These are phyloP conservation scores for Heliconius nattereri DNA, from an alignment of 1,140 invertebrate species.

Conservation along the genomic window DNA sequence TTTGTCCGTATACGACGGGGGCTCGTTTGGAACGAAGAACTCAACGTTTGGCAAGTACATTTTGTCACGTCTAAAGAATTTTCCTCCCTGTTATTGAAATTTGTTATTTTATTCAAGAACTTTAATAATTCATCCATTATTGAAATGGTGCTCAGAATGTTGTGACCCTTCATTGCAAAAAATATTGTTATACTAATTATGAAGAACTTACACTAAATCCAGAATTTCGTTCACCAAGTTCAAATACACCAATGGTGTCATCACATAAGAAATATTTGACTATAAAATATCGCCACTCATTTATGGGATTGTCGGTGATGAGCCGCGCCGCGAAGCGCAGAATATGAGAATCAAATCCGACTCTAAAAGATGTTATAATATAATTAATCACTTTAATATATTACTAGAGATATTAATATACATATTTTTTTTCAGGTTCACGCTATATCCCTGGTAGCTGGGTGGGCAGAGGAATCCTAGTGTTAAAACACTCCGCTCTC, in stretches of 20 bases:
- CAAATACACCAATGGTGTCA: constrained; percentile 91
- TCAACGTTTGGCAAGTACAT: constrained; percentile 88
- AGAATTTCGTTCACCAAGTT: constrained; percentile 88
- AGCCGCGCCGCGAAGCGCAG: constrained; percentile 90
- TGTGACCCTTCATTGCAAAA: too few species aligned
- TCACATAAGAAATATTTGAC: constrained; percentile 91
- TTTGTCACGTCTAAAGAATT: constrained; percentile 85
- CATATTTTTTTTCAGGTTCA: neutral
- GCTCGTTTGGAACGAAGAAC: constrained; percentile 85
- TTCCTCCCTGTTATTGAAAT: constrained; percentile 80
- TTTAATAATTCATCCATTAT: too few species aligned
- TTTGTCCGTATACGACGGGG: constrained; percentile 86
- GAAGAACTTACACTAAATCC: constrained; percentile 79
- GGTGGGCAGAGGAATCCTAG: too few species aligned
- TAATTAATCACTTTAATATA: neutral
- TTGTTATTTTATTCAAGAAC: neutral
- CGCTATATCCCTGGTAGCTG: too few species aligned
- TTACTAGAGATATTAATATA: neutral
- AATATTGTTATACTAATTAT: too few species aligned
- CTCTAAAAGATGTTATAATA: constrained; percentile 65
- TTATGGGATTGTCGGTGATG: constrained; percentile 86
- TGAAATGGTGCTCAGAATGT: too few species aligned
- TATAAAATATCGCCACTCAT: constrained; percentile 88
- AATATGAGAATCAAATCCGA: constrained; percentile 88
- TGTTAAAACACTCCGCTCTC: too few species aligned